Conservation (phyloP, 2,888 invertebrate genomes). For the Sericinus montela region DNA sequence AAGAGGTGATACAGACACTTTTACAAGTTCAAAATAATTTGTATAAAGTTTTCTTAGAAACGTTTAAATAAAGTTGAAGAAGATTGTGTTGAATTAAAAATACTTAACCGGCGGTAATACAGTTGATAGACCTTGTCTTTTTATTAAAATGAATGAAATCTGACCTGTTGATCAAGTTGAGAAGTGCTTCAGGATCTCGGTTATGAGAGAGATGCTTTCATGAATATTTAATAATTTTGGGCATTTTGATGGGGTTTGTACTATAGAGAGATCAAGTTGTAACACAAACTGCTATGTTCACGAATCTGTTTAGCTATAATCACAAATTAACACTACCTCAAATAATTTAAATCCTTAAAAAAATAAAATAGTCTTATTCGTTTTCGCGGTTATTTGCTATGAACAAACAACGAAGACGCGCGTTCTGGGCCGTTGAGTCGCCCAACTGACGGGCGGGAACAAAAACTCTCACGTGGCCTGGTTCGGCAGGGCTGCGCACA, state of each 20-base stretch:
- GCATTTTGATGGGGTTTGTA: slow-evolving; percentile 44
- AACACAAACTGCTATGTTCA: slow-evolving; percentile 39
- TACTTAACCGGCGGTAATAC: neutral
- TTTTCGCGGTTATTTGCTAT: slow-evolving; percentile 16
- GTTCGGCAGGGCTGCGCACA: slow-evolving; percentile 24
- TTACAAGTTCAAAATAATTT: no score
- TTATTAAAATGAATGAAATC: slow-evolving; percentile 38
- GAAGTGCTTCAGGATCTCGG: slow-evolving; percentile 37
- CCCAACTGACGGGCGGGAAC: slow-evolving; percentile 34
- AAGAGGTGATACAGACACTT: no score
- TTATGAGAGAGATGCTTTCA: slow-evolving; percentile 38
- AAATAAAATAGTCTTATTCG: slow-evolving; percentile 9
- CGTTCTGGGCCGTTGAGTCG: slow-evolving; percentile 25
- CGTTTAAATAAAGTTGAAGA: no score
- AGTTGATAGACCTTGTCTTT: slow-evolving; percentile 7
- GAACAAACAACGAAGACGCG: slow-evolving; percentile 21
- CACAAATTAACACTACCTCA: slow-evolving; percentile 34
- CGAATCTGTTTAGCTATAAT: slow-evolving; percentile 24
- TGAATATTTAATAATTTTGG: slow-evolving; percentile 45
- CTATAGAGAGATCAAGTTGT: slow-evolving; percentile 32
- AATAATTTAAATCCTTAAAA: slow-evolving; percentile 1
- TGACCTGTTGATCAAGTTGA: slow-evolving; percentile 57
- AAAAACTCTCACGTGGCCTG: slow-evolving; percentile 25
- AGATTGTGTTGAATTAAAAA: no score
- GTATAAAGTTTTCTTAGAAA: no score